Conservation (phyloP, 2,113 vertebrate species). For the Lepus americanus region DNA sequence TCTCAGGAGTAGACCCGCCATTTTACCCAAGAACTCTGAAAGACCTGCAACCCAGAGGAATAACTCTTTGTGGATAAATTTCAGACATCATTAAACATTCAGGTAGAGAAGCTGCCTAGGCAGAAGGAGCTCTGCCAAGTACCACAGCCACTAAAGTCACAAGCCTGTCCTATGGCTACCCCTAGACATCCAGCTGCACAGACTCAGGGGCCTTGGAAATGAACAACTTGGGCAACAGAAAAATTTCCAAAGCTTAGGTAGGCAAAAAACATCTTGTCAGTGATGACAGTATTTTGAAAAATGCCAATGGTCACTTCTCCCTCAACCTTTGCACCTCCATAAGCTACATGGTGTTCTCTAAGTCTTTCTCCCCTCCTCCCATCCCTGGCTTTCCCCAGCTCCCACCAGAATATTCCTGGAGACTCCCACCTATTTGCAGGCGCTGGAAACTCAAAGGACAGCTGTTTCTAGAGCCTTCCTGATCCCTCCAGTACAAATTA, state of each 20-base stretch:
- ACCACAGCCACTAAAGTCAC: neutral
- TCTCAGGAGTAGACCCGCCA: neutral
- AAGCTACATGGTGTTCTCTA: neutral
- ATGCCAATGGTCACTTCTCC: neutral
- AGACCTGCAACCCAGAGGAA: neutral
- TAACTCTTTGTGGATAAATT: constrained; percentile 24
- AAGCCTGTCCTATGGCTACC: neutral
- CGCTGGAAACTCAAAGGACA: neutral
- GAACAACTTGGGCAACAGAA: neutral
- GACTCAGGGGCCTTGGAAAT: neutral
- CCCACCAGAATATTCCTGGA: neutral
- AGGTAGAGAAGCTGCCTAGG: constrained; percentile 6
- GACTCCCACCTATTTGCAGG: neutral
- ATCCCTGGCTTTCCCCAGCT: no score
- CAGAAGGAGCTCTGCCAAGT: neutral
- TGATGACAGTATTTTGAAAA: neutral
- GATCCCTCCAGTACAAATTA: neutral
- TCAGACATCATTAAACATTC: constrained; percentile 27
- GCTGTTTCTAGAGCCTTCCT: neutral
- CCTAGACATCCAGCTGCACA: neutral
- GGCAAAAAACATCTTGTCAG: neutral
- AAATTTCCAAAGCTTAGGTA: neutral
- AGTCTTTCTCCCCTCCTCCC: neutral
- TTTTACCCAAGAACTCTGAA: neutral
- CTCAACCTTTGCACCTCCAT: neutral